Evolutionary conservation across 2,797 vertebrate genomes (phyloP).

Genomic region (Furcifer pardalis): DNA sequence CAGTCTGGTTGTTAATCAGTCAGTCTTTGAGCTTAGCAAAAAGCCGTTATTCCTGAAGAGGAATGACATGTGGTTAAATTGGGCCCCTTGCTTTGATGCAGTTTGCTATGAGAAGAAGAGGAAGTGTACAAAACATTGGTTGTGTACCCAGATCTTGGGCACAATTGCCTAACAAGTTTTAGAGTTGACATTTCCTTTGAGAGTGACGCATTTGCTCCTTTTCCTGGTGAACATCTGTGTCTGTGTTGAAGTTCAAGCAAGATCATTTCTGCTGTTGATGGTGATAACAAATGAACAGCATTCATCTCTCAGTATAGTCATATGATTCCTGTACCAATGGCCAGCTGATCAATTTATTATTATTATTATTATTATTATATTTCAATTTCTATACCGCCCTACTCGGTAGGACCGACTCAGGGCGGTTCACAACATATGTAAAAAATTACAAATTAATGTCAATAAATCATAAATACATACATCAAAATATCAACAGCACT

Average conservation of each 20-base stretch:
- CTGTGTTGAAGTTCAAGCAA: slow-evolving; percentile 35
- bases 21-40: accelerated
- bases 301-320: background rate
- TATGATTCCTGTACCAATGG: background rate
- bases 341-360: too few species aligned
- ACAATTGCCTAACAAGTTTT: slow-evolving; percentile 47
- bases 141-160: slow-evolving; percentile 38
- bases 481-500: too few species aligned
- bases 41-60: background rate
- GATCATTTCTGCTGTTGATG: background rate
- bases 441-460: too few species aligned
- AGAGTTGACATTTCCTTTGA: slow-evolving; percentile 52
- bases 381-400: too few species aligned
- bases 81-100: background rate
- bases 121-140: slow-evolving; percentile 51
- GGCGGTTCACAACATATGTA: too few species aligned
- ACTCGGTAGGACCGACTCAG: too few species aligned
- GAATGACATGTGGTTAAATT: background rate
- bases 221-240: slow-evolving; percentile 2
- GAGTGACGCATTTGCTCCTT: slow-evolving; percentile 46
- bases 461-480: too few species aligned
- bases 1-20: background rate
- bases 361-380: too few species aligned
- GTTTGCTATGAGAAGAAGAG: slow-evolving; percentile 48
- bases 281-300: background rate